Evolutionary conservation across 2,113 vertebrate species (phyloP).

Genomic region (Psilopogon haemacephalus): DNA sequence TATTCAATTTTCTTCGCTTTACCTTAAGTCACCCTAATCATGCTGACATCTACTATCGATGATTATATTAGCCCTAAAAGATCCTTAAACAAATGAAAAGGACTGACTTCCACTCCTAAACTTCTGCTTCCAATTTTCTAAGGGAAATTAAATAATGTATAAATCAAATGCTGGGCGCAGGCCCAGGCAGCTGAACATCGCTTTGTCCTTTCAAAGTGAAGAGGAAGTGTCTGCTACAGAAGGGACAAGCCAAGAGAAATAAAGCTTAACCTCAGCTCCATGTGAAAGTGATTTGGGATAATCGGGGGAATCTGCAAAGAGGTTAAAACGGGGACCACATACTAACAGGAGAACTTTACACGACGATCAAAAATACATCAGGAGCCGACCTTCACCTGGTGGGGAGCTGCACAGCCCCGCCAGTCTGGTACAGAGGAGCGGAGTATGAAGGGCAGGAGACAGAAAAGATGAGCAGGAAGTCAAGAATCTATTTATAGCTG

Average conservation of each 20-base stretch:
- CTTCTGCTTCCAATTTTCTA: conserved; percentile 85
- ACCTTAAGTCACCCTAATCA: conserved; percentile 79
- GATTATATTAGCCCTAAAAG: conserved; percentile 79
- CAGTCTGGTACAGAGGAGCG: accelerated
- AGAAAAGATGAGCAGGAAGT: conserved; percentile 18
- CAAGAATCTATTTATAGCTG: conserved; percentile 34
- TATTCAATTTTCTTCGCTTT: conserved; percentile 65
- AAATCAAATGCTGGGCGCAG: conserved; percentile 83
- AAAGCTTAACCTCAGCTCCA: conserved; percentile 87
- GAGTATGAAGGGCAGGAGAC: not conserved
- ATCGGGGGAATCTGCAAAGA: conserved; percentile 76
- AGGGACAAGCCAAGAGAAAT: conserved; percentile 88
- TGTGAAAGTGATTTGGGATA: conserved; percentile 89
- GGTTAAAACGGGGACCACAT: conserved; percentile 76
- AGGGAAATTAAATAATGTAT: conserved; percentile 93
- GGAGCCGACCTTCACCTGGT: conserved; percentile 57
- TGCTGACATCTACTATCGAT: conserved; percentile 74
- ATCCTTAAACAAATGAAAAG: conserved; percentile 82
- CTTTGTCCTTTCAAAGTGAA: conserved; percentile 86
- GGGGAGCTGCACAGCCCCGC: not conserved
- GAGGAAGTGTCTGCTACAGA: conserved; percentile 86
- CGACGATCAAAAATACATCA: conserved; percentile 38
- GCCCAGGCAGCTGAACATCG: conserved; percentile 84
- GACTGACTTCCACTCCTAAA: conserved; percentile 79
- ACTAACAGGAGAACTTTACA: conserved; percentile 68